phyloP scores from a whole-genome alignment of 2,113 vertebrate species.

The Oncorhynchus tshawytscha region DNA sequence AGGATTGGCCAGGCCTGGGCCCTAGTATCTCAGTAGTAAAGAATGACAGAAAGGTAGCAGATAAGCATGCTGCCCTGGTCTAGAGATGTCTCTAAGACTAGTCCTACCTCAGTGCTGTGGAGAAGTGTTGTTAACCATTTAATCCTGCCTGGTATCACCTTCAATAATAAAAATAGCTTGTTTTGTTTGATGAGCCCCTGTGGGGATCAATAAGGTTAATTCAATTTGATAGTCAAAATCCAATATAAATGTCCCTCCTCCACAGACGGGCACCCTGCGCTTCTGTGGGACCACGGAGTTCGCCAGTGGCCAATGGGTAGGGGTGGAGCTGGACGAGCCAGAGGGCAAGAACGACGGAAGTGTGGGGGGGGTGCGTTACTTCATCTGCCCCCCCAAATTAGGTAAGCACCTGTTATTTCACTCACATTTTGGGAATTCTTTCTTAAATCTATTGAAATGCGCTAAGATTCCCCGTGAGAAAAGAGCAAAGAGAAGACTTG shows the following conservation, averaged over 20 bases:
- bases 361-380: conserved; percentile 88
- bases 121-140: too few species aligned
- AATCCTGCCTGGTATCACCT: too few species aligned
- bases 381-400: conserved; percentile 89
- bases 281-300: conserved; percentile 92
- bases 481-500: too few species aligned
- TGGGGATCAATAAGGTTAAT: too few species aligned
- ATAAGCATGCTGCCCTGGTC: background rate
- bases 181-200: too few species aligned
- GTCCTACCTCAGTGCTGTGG: too few species aligned
- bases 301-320: conserved; percentile 92
- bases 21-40: background rate
- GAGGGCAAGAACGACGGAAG: conserved; percentile 92
- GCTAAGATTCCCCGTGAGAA: too few species aligned
- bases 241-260: conserved; percentile 7
- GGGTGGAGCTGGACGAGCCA: conserved; percentile 88
- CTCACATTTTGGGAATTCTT: background rate
- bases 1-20: too few species aligned
- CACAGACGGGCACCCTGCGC: conserved; percentile 82
- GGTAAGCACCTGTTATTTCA: conserved; percentile 62
- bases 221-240: background rate
- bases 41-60: background rate
- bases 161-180: background rate
- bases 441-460: too few species aligned
- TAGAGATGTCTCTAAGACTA: background rate